Conservation (phyloP, 2,797 vertebrate species). For the Danionella dracula region DNA sequence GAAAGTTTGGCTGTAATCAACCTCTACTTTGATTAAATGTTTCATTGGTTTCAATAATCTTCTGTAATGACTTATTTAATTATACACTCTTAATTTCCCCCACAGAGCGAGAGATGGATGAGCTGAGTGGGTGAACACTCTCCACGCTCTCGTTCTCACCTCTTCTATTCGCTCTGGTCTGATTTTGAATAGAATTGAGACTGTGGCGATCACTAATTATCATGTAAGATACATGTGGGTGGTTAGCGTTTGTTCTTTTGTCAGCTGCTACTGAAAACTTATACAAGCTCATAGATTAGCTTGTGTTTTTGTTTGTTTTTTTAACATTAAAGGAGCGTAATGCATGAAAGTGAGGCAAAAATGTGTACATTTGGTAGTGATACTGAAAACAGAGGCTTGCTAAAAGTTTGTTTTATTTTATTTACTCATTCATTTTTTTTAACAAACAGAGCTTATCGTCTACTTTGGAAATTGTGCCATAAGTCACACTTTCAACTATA, state of each 20-base stretch:
- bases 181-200: slow-evolving; percentile 28
- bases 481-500: too few relatives aligned
- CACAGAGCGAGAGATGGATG: slow-evolving; percentile 40
- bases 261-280: neutral
- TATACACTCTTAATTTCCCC: slow-evolving; percentile 38
- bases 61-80: slow-evolving; percentile 49
- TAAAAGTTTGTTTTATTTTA: too few relatives aligned
- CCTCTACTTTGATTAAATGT: slow-evolving; percentile 26
- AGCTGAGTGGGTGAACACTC: slow-evolving; percentile 42
- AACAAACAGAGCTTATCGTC: too few relatives aligned
- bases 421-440: too few relatives aligned
- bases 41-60: slow-evolving; percentile 45
- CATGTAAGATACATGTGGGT: slow-evolving; percentile 1
- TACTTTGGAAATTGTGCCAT: too few relatives aligned
- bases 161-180: slow-evolving; percentile 3
- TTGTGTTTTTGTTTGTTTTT: too few relatives aligned
- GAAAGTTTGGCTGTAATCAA: slow-evolving; percentile 33
- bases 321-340: too few relatives aligned
- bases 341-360: too few relatives aligned
- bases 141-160: slow-evolving; percentile 10
- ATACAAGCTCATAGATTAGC: neutral
- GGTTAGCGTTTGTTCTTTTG: neutral
- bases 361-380: too few relatives aligned
- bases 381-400: too few relatives aligned
- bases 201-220: slow-evolving; percentile 7